Percentiles rank a stretch among this genome's conserved stretches.
phyloP scores from a whole-genome alignment of 2,797 vertebrate genomes.

The Pseudotriccus pelzelni region DNA sequence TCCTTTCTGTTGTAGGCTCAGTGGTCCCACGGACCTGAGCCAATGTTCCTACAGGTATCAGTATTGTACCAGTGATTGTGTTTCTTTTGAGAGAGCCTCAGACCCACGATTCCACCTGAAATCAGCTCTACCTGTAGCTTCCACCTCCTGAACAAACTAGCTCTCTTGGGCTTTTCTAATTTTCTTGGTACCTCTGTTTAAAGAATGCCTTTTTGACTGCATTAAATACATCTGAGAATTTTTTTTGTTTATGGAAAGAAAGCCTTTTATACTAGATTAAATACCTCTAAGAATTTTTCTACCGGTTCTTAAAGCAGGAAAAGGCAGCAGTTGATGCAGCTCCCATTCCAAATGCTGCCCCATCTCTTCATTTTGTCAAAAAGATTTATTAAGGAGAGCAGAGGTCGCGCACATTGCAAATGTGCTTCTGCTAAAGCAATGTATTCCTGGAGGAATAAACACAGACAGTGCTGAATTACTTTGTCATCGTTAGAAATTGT shows the following conservation, averaged over 20 bases:
- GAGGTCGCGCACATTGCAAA: neutral
- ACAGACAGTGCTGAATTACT: constrained; percentile 58
- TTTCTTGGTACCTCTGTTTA: neutral
- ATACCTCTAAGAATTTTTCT: neutral
- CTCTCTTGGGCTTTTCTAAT: neutral
- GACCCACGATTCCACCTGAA: neutral
- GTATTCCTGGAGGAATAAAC: constrained; percentile 39
- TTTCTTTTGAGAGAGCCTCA: neutral
- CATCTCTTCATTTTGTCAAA: neutral
- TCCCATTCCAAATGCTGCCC: neutral
- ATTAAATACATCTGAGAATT: neutral
- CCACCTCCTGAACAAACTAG: neutral
- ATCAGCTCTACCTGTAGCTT: neutral
- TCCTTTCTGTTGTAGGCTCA: neutral
- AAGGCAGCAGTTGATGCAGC: neutral
- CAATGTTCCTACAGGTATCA: neutral
- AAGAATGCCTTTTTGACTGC: neutral
- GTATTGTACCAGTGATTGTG: neutral
- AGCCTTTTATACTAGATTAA: neutral
- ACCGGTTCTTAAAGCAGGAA: neutral
- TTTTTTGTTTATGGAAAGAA: neutral
- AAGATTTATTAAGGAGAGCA: constrained; percentile 21
- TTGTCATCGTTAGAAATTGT: constrained; percentile 53
- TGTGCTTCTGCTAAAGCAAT: neutral
- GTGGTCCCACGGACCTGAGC: neutral